Conservation (phyloP, 1,140 invertebrate genomes). For the Centruroides vittatus region DNA sequence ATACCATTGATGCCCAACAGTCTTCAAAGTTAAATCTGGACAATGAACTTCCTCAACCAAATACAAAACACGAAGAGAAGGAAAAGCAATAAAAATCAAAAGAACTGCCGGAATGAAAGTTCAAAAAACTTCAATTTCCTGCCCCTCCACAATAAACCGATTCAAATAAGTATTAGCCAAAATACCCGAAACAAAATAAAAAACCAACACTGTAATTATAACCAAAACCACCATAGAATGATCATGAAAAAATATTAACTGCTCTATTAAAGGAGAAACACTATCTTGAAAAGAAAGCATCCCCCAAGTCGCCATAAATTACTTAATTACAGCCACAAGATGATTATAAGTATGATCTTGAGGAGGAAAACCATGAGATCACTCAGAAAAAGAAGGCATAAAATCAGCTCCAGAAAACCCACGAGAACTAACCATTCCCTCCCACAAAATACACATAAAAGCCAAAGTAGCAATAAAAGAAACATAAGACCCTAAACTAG, state of each 20-base stretch:
- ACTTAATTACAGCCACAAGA: conserved; percentile 37
- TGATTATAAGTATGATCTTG: conserved; percentile 39
- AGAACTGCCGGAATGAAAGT: conserved; percentile 42
- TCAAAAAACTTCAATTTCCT: conserved; percentile 46
- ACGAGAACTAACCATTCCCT: conserved; percentile 29
- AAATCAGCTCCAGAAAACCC: conserved; percentile 30
- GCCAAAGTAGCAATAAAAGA: conserved; percentile 37
- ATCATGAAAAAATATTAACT: conserved; percentile 43
- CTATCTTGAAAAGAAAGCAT: conserved; percentile 39
- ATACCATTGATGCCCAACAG: conserved; percentile 49
- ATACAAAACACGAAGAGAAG: conserved; percentile 39
- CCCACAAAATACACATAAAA: conserved; percentile 40
- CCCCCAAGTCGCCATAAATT: conserved; percentile 33
- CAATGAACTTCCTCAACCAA: conserved; percentile 42
- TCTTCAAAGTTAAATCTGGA: conserved; percentile 40
- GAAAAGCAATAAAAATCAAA: conserved; percentile 45
- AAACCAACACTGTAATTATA: conserved; percentile 27
- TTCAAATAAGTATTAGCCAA: conserved; percentile 32
- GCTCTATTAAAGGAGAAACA: conserved; percentile 40
- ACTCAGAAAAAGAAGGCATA: conserved; percentile 40
- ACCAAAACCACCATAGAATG: conserved; percentile 38
- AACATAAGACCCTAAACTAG: conserved; percentile 43
- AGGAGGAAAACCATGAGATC: conserved; percentile 37
- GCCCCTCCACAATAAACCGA: conserved; percentile 31
- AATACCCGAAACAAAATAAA: conserved; percentile 28